These are phyloP conservation scores for Clarias pachynema DNA, from an alignment of 2,797 vertebrate species.

Conservation along the genomic window DNA sequence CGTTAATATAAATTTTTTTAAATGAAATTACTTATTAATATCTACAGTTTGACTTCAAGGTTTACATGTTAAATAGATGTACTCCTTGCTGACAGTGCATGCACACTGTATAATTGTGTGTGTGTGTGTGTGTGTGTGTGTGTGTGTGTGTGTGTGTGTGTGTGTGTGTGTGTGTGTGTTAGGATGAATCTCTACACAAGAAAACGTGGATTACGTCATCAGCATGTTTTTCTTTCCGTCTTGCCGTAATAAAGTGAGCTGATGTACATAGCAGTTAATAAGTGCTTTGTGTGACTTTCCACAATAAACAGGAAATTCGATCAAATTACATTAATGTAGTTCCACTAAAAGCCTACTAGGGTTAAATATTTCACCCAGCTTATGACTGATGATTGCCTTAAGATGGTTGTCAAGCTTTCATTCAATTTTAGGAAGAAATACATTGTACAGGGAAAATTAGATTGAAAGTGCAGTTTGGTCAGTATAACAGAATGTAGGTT, in stretches of 20 bases:
- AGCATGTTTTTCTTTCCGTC: not conserved
- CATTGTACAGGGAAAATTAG: not conserved
- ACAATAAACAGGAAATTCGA: slow-evolving; percentile 46
- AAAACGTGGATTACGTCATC: not conserved
- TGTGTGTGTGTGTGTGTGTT: not conserved
- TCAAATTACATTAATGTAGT: slow-evolving; percentile 46
- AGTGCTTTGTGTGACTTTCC: slow-evolving; percentile 9
- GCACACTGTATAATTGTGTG: not conserved
- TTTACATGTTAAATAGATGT: not conserved
- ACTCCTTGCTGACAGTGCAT: not conserved
- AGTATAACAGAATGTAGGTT: not conserved
- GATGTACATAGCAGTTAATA: not conserved
- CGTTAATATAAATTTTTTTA: not conserved
- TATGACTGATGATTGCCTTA: slow-evolving; percentile 2
- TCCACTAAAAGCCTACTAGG: slow-evolving; percentile 36
- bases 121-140: not conserved
- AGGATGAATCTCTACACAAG: not conserved
- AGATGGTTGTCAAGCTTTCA: not conserved
- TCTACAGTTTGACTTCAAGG: not conserved
- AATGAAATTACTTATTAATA: not conserved
- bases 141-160: not conserved
- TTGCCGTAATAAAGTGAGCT: not conserved
- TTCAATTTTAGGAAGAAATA: not conserved
- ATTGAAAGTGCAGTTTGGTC: not conserved
- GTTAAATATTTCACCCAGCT: slow-evolving; percentile 19